phyloP scores from a whole-genome alignment of 2,797 vertebrate species.

The Picus viridis region DNA sequence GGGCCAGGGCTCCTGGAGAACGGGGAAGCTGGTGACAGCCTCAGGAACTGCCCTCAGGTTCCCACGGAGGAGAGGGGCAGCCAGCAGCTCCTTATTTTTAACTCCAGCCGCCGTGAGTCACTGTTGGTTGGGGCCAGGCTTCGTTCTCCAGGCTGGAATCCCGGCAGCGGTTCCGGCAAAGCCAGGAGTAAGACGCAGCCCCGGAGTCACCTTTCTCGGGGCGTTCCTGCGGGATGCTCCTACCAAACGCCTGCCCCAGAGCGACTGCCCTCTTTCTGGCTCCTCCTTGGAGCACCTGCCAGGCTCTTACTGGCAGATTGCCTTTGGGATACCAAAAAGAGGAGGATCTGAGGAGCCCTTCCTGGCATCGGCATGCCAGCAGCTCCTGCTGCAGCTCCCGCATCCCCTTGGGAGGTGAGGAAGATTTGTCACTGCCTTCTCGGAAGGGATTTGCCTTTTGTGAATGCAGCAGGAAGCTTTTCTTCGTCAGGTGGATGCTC shows the following conservation, averaged over 20 bases:
- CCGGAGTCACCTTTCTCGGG: background rate
- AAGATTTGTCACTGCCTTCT: background rate
- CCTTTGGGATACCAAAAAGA: background rate
- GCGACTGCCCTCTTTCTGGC: rapidly evolving
- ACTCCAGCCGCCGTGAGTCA: background rate
- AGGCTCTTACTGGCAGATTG: background rate
- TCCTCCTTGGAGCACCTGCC: background rate
- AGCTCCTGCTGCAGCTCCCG: background rate
- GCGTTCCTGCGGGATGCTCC: background rate
- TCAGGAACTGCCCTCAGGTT: background rate
- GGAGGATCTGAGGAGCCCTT: background rate
- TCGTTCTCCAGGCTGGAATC: background rate
- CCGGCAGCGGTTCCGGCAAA: background rate
- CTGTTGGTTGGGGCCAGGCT: background rate
- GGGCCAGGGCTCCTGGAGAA: background rate
- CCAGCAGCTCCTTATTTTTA: background rate
- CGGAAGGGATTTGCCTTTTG: background rate
- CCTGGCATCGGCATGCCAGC: background rate
- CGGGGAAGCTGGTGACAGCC: rapidly evolving
- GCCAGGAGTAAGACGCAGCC: slow-evolving; percentile 18
- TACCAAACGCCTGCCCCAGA: background rate
- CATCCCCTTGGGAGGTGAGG: background rate
- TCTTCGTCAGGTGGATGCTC: rapidly evolving
- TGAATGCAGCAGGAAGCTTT: background rate
- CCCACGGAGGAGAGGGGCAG: background rate